Conservation (phyloP, 2,797 vertebrate genomes). For the Xenentodon cancila region DNA sequence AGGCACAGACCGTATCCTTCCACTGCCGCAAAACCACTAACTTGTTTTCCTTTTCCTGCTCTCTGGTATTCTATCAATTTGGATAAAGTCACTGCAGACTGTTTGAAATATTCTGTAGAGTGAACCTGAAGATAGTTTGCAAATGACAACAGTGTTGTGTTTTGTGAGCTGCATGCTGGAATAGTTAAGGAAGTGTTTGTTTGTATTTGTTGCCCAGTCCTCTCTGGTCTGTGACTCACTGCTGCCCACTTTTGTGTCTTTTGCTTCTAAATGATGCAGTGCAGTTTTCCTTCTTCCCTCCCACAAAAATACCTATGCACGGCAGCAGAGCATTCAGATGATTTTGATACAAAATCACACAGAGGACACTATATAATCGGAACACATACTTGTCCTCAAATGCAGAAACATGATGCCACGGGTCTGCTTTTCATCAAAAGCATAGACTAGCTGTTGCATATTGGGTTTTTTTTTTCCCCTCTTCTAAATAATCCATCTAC, state of each 20-base stretch:
- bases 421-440: conserved; percentile 15
- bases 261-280: conserved; percentile 38
- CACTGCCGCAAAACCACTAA: background rate
- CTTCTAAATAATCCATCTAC: conserved; percentile 22
- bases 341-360: conserved; percentile 26
- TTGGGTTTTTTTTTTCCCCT: conserved; percentile 26
- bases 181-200: conserved; percentile 8
- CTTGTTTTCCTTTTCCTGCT: conserved; percentile 8
- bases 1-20: conserved; percentile 99
- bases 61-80: conserved; percentile 6
- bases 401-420: background rate
- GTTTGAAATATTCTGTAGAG: conserved; percentile 1
- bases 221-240: conserved; percentile 60
- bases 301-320: conserved; percentile 35
- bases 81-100: conserved; percentile 9
- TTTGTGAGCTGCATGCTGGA: conserved; percentile 29
- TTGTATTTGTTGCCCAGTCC: conserved; percentile 20
- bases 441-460: conserved; percentile 13
- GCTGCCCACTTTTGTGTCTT: conserved; percentile 54
- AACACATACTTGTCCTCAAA: background rate
- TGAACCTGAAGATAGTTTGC: no score
- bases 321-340: conserved; percentile 17
- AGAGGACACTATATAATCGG: conserved; percentile 6
- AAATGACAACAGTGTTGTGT: conserved; percentile 20
- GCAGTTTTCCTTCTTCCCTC: conserved; percentile 56